Evolutionary conservation across 2,888 invertebrate genomes (phyloP).

Genomic region (Phragmatobia fuliginosa): DNA sequence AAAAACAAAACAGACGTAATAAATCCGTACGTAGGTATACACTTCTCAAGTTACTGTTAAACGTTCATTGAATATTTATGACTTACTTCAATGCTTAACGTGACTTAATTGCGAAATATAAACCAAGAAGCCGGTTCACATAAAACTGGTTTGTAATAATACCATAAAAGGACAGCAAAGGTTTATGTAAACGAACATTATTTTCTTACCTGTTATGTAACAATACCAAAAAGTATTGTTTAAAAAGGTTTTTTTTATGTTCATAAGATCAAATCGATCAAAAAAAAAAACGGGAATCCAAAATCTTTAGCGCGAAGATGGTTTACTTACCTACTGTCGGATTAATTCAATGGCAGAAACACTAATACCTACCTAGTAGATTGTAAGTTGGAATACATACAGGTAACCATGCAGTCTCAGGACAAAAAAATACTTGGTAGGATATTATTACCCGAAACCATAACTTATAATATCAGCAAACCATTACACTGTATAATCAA

Average conservation of each 20-base stretch:
- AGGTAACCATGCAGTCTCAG: background rate
- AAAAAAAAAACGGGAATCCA: background rate
- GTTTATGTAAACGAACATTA: slow-evolving; percentile 27
- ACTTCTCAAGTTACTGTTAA: slow-evolving; percentile 47
- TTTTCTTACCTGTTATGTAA: slow-evolving; percentile 6
- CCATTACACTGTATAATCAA: background rate
- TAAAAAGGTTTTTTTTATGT: background rate
- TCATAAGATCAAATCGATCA: too few relatives aligned
- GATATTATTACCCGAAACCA: background rate
- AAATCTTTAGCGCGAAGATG: background rate
- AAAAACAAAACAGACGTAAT: slow-evolving; percentile 25
- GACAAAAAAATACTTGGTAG: background rate
- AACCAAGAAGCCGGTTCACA: slow-evolving; percentile 38
- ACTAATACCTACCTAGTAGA: background rate
- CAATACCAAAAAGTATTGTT: background rate
- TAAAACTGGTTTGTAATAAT: slow-evolving; percentile 43
- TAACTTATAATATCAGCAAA: background rate
- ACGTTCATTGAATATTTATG: slow-evolving; percentile 49
- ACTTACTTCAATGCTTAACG: slow-evolving; percentile 44
- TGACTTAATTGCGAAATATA: slow-evolving; percentile 52
- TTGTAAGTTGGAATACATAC: background rate
- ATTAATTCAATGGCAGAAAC: background rate
- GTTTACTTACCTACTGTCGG: background rate
- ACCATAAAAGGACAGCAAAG: slow-evolving; percentile 24
- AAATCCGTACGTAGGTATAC: slow-evolving; percentile 23